Evolutionary conservation across 2,797 vertebrate genomes (phyloP), one percentile per base, ranked within the genome.

Genomic region (Tauraco hartlaubi): DNA sequence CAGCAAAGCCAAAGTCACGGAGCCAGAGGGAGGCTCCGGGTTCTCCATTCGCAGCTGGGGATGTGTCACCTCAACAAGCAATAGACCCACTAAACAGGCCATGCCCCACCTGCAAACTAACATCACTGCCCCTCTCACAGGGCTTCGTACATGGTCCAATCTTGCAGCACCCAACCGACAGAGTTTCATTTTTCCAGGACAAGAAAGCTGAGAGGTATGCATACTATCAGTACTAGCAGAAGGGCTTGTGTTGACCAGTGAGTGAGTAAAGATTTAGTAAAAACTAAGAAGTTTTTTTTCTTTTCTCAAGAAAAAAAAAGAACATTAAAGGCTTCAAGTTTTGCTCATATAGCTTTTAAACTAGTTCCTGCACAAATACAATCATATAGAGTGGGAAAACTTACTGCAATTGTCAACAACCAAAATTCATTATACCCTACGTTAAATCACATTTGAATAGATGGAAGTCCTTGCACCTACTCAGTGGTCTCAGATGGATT

Each of bases 121-220:
- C 22, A 41, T 6, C 0, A 0, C 31, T 33, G 33, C 14, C 39
- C n/a, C 31, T 49, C n/a, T 31, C 48, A 3, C 29, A 21, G 22
- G 25, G 21, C 29, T 58, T 35, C 37, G 37, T 31, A 58, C 33
- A 9, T 0, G 5, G 33, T 62, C 37, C 90, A 49, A 63, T 11
- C 26, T 66, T 37, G 35, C n/a, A 26, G 41, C 6, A 0, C 23
- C 23, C 49, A 8, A 14, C 22, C 4, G 1, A 7, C 2, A 56
- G 17, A 61, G 22, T 8, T 21, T 44, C 33, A 16, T 1, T 15
- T 18, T 9, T 3, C 31, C 13, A 29, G 17, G 51, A 41, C 9
- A 22, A 10, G 59, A 29, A n/a, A 39, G 20, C 5, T 2, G 9
- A n/a, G 41, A 37, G 1, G 1, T 39, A 39, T 28, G 23, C 16